Conservation (phyloP, 2,888 invertebrate species). For the Nasonovia ribisnigri region DNA sequence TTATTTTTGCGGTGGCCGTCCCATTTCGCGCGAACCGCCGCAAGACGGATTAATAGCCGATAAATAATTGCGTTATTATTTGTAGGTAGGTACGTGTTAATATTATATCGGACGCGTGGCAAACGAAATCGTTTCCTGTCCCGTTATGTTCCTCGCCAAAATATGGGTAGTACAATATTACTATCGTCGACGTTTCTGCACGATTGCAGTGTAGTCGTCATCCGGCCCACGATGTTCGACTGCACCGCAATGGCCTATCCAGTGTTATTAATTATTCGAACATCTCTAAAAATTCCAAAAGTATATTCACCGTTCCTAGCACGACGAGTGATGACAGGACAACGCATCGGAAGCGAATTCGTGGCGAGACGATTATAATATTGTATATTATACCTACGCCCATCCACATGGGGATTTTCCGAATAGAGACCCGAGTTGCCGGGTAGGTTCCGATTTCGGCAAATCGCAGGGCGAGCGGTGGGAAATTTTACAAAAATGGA, state of each 20-base stretch:
- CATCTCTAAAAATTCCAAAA: neutral
- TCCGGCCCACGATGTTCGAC: neutral
- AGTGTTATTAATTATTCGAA: neutral
- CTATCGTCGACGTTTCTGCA: neutral
- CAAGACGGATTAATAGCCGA: slow-evolving; percentile 9
- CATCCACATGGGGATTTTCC: neutral
- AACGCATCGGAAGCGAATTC: neutral
- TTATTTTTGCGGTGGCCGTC: slow-evolving; percentile 46
- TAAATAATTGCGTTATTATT: slow-evolving; percentile 25
- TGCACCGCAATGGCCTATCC: neutral
- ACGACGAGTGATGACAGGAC: neutral
- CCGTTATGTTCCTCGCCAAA: neutral
- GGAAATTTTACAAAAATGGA: neutral
- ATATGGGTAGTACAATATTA: neutral
- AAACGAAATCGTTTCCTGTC: neutral
- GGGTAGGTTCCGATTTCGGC: neutral
- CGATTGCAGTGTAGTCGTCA: neutral
- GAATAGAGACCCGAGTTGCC: neutral
- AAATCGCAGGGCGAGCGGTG: neutral
- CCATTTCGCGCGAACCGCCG: slow-evolving; percentile 32
- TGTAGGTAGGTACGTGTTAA: neutral
- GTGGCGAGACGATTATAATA: neutral
- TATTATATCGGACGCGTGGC: neutral
- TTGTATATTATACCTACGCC: too few species aligned
- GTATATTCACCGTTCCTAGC: neutral